phyloP scores from a whole-genome alignment of 2,888 invertebrate species.

The Rosalia funebris region DNA sequence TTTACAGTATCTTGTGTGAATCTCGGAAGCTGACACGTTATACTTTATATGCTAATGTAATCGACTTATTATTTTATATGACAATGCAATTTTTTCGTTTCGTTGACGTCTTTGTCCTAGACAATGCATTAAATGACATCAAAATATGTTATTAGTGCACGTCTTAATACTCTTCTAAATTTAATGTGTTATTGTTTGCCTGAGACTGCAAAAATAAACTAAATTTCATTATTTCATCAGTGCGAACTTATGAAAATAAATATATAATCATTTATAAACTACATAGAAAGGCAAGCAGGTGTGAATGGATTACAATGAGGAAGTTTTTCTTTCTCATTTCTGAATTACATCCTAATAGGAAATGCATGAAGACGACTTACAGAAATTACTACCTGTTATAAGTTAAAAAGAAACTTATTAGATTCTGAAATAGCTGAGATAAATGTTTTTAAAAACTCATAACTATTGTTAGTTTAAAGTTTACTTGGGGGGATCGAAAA shows the following conservation, averaged over 20 bases:
- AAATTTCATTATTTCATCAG: conserved; percentile 12
- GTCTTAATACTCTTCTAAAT: conserved; percentile 6
- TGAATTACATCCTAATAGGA: no score
- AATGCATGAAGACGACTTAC: background rate
- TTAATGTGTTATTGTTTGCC: conserved; percentile 14
- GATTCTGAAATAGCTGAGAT: background rate
- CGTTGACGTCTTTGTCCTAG: no score
- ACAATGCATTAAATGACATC: no score
- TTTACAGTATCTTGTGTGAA: no score
- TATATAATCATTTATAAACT: background rate
- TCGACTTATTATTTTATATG: no score
- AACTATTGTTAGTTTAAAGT: no score
- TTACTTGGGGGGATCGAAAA: no score
- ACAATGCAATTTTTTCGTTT: no score
- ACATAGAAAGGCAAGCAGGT: background rate
- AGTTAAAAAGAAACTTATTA: background rate
- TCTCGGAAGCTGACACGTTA: no score
- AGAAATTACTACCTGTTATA: background rate
- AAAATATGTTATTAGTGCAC: conserved; percentile 1
- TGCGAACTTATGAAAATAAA: conserved; percentile 15
- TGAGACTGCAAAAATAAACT: conserved; percentile 6
- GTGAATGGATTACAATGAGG: no score
- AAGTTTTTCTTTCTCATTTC: no score
- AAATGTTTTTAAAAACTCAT: background rate
- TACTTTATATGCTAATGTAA: no score